Conservation (phyloP, 2,113 vertebrate species). For the Tringa solitaria region DNA sequence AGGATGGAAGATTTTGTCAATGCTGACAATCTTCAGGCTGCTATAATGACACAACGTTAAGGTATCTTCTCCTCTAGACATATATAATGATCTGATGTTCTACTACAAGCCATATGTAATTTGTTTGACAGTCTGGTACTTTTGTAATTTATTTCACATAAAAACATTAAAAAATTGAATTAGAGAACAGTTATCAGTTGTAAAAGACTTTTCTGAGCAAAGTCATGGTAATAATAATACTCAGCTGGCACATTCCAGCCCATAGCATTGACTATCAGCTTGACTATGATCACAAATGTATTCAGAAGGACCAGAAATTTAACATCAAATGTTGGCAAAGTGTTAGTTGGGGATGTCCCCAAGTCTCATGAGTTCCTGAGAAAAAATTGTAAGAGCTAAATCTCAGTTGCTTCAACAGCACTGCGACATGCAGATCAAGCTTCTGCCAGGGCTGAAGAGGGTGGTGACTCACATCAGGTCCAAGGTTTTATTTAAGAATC, state of each 20-base stretch:
- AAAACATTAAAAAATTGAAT: neutral
- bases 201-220: neutral
- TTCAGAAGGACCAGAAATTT: neutral
- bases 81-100: neutral
- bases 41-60: neutral
- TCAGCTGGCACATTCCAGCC: neutral
- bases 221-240: neutral
- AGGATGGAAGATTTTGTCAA: neutral
- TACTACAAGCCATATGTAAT: neutral
- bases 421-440: neutral
- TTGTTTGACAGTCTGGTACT: neutral
- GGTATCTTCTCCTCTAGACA: neutral
- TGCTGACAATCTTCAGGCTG: neutral
- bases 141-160: neutral
- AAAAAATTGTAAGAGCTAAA: neutral
- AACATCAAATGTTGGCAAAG: neutral
- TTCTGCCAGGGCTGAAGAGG: neutral
- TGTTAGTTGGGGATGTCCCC: neutral
- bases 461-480: neutral
- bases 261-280: neutral
- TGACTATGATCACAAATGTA: neutral
- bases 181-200: neutral
- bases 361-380: neutral
- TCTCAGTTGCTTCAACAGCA: neutral
- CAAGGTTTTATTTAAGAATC: neutral